Evolutionary conservation across 2,888 invertebrate species (phyloP).

Genomic region (Dryadula phaetusa): DNA sequence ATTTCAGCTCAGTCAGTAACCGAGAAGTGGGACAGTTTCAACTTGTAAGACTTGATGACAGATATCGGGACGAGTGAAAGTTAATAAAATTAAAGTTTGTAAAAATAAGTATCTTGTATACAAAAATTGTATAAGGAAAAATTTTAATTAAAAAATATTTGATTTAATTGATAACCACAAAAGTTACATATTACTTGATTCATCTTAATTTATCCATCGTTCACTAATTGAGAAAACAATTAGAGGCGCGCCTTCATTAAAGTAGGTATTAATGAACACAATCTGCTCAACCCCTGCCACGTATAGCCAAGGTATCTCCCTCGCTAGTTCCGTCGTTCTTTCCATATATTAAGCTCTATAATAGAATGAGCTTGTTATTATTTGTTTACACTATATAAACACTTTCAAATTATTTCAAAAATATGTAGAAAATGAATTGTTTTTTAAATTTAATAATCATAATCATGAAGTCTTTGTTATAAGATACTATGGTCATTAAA

Average conservation of each 20-base stretch:
- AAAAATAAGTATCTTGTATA: too few species aligned
- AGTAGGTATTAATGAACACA: slow-evolving; percentile 72
- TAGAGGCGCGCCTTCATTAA: slow-evolving; percentile 70
- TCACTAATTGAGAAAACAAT: slow-evolving; percentile 79
- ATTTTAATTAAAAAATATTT: not conserved
- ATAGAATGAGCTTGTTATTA: not conserved
- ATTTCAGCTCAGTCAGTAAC: too few species aligned
- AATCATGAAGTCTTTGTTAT: too few species aligned
- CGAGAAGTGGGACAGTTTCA: too few species aligned
- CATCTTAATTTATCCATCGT: slow-evolving; percentile 45
- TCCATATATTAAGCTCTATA: slow-evolving; percentile 1
- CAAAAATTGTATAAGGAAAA: too few species aligned
- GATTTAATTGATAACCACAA: slow-evolving; percentile 7
- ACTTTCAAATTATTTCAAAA: slow-evolving; percentile 3
- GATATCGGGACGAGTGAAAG: too few species aligned
- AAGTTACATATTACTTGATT: slow-evolving; percentile 26
- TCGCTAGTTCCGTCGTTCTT: not conserved
- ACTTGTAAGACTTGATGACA: too few species aligned
- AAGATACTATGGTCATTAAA: too few species aligned
- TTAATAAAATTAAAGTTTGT: too few species aligned
- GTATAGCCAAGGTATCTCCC: not conserved
- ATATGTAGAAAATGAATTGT: not conserved
- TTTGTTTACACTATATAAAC: not conserved
- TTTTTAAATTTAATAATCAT: too few species aligned
- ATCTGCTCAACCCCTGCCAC: slow-evolving; percentile 43